Base-by-base conservation (phyloP, 1,140 invertebrate genomes). In the Drosophila truncata region DNA sequence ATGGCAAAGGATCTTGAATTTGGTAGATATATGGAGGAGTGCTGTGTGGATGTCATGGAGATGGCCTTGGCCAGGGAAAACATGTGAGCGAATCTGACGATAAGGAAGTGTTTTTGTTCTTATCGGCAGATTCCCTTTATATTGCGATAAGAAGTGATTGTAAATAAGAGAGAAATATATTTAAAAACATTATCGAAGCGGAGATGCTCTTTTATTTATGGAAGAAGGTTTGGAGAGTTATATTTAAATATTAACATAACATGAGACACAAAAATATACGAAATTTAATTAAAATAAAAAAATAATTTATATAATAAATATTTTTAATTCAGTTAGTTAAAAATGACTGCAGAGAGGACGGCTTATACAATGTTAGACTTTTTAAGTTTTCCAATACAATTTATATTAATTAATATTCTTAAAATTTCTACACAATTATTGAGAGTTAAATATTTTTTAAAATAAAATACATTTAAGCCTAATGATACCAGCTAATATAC, bases 31-130 rank as follows among this genome's bases (percentile, higher is more conserved):
- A 85, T 92, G 80, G 62, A 70, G 23, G 75, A 76, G 37, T 72
- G 70, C 25, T 77, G 83, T 49, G 58, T 57, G 8, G 91, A 92
- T 66, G 73, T 92, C 27, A 80, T 92, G 58, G 80, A 82, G 10
- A 33, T 78, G 25, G 82, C 82, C 59, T 42, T 81, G 41, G 16
- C 23, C 27, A 65, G 75, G 57, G 50, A 13, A n/a, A 57, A 41
- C 37, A 37, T 46, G 54, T 49, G 66, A 72, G 20, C 4, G 11
- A 46, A 29, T 66, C 61, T 25, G 31, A 14, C 9, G 73, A 77
- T 77, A 60, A 77, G 55, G 1, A 54, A 47, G 20, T 57, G 20
- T 39, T n/a, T 20, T 3, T 2, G 23, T 27, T 27, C 46, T 49
- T 49, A 49, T 49, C 23, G 25, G 9, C 46, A 47, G 46, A 47